Conservation (phyloP, 1,140 invertebrate species). For the Drosophila nigromelanica region DNA sequence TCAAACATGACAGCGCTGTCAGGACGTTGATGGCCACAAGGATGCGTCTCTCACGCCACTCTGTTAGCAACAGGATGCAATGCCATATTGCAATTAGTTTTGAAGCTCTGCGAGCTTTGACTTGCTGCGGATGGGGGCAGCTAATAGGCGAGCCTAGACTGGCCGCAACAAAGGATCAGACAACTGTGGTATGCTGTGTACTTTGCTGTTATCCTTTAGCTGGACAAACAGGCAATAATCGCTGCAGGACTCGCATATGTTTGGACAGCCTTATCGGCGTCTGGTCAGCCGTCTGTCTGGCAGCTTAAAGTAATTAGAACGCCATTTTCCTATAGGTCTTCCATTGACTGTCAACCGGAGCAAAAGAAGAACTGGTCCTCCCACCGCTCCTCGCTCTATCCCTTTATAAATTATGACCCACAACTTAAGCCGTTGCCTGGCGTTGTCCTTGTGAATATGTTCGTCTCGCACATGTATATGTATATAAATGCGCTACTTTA, state of each 20-base stretch:
- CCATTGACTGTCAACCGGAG: not conserved
- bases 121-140: constrained; percentile 64
- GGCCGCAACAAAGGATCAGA: constrained; percentile 31
- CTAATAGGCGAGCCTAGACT: constrained; percentile 60
- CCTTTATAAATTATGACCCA: constrained; percentile 64
- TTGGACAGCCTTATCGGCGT: constrained; percentile 13
- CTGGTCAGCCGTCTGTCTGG: constrained; percentile 60
- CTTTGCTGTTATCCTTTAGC: constrained; percentile 44
- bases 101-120: constrained; percentile 41
- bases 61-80: constrained; percentile 63
- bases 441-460: constrained; percentile 45
- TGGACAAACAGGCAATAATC: constrained; percentile 53
- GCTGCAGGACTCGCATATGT: constrained; percentile 17
- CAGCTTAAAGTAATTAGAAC: constrained; percentile 79
- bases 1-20: constrained; percentile 67
- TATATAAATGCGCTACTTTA: constrained; percentile 67
- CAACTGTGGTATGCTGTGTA: not conserved
- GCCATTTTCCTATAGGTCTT: constrained; percentile 62
- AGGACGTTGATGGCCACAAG: constrained; percentile 54
- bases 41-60: constrained; percentile 11
- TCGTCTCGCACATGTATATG: constrained; percentile 33
- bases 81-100: constrained; percentile 81
- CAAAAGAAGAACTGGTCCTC: not conserved
- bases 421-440: constrained; percentile 63
- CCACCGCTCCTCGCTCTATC: constrained; percentile 5